phyloP scores from a whole-genome alignment of 2,888 invertebrate genomes.

The Axea sp. region DNA sequence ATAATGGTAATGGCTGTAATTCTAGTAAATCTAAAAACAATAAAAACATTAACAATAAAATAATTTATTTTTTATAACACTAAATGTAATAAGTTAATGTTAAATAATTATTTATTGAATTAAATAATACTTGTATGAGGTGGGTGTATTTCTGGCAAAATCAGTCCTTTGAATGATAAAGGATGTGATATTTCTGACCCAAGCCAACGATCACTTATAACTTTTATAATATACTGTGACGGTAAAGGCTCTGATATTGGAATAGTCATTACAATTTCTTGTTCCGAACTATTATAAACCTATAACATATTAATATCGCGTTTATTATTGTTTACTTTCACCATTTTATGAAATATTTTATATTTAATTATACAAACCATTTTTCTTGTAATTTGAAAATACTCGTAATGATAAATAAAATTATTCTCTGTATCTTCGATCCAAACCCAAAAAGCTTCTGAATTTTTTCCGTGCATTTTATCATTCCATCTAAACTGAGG shows the following conservation, averaged over 20 bases:
- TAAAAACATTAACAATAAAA: slow-evolving; percentile 61
- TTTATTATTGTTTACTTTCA: too few species aligned
- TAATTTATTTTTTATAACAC: background rate
- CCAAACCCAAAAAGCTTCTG: slow-evolving; percentile 98
- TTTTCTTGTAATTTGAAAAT: slow-evolving; percentile 90
- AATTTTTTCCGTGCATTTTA: slow-evolving; percentile 90
- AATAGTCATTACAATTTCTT: slow-evolving; percentile 95
- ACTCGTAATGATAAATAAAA: slow-evolving; percentile 97
- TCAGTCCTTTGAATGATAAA: slow-evolving; percentile 90
- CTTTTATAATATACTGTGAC: slow-evolving; percentile 93
- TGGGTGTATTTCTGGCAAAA: slow-evolving; percentile 94
- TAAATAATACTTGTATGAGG: slow-evolving; percentile 88
- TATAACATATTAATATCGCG: slow-evolving; percentile 51
- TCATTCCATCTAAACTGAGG: slow-evolving; percentile 93
- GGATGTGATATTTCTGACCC: slow-evolving; percentile 83
- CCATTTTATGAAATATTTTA: too few species aligned
- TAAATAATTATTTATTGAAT: background rate
- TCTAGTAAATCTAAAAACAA: slow-evolving; percentile 87
- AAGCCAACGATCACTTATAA: slow-evolving; percentile 92
- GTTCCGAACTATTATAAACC: slow-evolving; percentile 84
- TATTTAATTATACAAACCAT: slow-evolving; percentile 82
- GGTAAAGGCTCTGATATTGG: slow-evolving; percentile 95
- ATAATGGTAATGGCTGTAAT: slow-evolving; percentile 92
- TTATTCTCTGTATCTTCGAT: slow-evolving; percentile 97
- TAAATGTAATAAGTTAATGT: background rate